Evolutionary conservation across 2,113 vertebrate genomes (phyloP).

Genomic region (Columbina picui): DNA sequence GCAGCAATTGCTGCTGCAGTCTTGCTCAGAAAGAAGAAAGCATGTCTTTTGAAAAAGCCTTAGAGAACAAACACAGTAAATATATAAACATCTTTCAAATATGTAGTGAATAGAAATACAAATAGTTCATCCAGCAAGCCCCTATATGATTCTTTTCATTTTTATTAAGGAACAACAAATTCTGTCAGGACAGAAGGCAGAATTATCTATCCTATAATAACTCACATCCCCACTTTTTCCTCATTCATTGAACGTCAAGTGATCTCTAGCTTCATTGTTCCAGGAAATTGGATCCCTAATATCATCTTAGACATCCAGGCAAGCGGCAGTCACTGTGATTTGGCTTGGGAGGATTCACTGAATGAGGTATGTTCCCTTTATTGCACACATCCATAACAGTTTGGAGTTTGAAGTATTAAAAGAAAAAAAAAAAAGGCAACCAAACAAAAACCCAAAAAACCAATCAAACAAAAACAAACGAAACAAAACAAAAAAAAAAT

Average conservation of each 20-base stretch:
- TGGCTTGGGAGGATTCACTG: constrained; percentile 82
- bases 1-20: not conserved
- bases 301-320: constrained; percentile 87
- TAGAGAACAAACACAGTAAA: not conserved
- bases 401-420: not conserved
- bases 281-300: constrained; percentile 77
- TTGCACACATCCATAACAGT: not conserved
- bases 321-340: constrained; percentile 83
- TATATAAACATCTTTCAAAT: not conserved
- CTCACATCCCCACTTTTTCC: not conserved
- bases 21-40: not conserved
- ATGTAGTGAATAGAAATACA: not conserved
- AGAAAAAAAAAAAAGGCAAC: not conserved
- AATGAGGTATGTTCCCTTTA: constrained; percentile 80
- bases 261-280: not conserved
- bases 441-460: not conserved
- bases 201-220: not conserved
- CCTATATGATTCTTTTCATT: not conserved
- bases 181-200: not conserved
- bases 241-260: not conserved
- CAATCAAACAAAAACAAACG: no score
- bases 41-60: not conserved
- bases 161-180: not conserved
- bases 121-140: not conserved
- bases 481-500: not conserved